A percentile compares a stretch with the other conserved stretches of the same genome.
Conservation (phyloP, 1,140 invertebrate species). For the Nomia melanderi region DNA sequence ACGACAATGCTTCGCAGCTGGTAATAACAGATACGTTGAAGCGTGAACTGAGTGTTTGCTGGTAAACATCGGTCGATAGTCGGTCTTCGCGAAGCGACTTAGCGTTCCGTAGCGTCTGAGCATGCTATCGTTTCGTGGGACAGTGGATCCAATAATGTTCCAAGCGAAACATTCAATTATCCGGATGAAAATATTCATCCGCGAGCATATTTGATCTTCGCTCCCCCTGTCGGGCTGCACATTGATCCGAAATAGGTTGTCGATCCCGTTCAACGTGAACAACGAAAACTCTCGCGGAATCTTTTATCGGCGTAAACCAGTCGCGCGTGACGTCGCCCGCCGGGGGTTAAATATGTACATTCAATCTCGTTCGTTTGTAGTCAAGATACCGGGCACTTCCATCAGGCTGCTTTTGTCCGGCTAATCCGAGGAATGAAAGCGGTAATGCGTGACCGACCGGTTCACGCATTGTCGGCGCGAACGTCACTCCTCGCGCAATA, state of each 20-base stretch:
- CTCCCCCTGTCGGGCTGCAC: too few species aligned
- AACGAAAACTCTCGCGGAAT: slow-evolving; percentile 7
- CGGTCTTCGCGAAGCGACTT: too few species aligned
- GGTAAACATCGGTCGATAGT: too few species aligned
- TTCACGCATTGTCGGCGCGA: slow-evolving; percentile 40
- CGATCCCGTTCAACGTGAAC: background rate
- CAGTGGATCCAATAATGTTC: too few species aligned
- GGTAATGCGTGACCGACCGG: slow-evolving; percentile 50
- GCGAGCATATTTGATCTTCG: too few species aligned
- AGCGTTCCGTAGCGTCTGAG: too few species aligned
- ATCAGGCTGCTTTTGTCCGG: slow-evolving; percentile 19
- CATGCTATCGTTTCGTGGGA: too few species aligned
- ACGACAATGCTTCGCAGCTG: too few species aligned
- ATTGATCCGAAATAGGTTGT: background rate
- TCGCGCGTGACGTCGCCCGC: background rate
- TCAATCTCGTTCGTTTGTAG: background rate
- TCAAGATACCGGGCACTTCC: background rate
- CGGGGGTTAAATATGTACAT: slow-evolving; percentile 7
- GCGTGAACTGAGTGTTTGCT: too few species aligned
- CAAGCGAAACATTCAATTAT: too few species aligned
- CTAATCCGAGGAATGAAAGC: slow-evolving; percentile 61
- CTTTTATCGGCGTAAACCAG: slow-evolving; percentile 14
- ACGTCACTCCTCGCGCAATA: slow-evolving; percentile 63
- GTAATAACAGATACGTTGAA: too few species aligned
- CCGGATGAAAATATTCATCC: too few species aligned